Conservation (phyloP, 1,140 invertebrate genomes). For the Lepidurus packardi region DNA sequence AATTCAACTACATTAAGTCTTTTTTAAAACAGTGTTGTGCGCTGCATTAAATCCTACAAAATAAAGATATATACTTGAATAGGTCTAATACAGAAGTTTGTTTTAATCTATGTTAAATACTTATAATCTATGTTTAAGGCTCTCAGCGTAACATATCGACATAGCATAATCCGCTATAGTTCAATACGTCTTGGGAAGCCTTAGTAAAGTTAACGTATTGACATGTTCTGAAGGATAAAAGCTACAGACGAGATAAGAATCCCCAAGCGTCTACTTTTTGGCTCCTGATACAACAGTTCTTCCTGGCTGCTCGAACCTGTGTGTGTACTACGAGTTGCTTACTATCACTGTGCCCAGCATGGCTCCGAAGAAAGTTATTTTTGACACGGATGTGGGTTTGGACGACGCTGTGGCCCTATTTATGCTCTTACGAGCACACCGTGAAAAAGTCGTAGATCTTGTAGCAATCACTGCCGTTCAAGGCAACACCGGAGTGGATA, state of each 20-base stretch:
- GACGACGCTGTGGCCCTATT: constrained; percentile 43
- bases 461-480: constrained; percentile 57
- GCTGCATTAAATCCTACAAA: too few species aligned
- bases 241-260: too few species aligned
- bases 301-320: neutral
- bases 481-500: constrained; percentile 54
- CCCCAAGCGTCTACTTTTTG: neutral
- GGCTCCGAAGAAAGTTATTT: constrained; percentile 36
- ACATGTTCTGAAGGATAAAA: neutral
- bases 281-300: neutral
- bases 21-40: too few species aligned
- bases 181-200: neutral
- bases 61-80: too few species aligned
- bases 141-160: neutral
- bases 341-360: neutral
- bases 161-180: neutral
- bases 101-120: neutral
- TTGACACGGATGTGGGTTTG: constrained; percentile 42
- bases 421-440: constrained; percentile 40
- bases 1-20: too few species aligned
- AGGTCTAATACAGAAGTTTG: too few species aligned
- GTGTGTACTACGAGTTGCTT: neutral
- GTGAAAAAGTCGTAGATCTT: constrained; percentile 47
- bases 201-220: neutral
- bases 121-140: neutral